A percentile compares a stretch with the other conserved stretches of the same genome.
Conservation (phyloP, 2,113 vertebrate genomes). For the Arvicanthis niloticus region DNA sequence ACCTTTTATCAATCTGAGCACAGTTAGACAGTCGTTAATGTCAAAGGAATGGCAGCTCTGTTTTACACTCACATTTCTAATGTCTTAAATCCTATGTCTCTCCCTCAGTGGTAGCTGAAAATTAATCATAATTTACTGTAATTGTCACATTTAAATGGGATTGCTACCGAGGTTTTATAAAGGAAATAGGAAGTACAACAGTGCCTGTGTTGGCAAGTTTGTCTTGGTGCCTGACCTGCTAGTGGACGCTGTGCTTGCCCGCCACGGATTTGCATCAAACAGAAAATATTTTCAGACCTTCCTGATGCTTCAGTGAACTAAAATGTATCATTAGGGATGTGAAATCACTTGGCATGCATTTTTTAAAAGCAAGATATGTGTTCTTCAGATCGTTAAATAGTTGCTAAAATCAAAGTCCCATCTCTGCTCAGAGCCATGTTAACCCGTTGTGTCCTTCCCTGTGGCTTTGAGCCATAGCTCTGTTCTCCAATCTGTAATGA, state of each 20-base stretch:
- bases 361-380: constrained; percentile 42
- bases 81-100: constrained; percentile 63
- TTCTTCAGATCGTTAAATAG: constrained; percentile 29
- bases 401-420: constrained; percentile 18
- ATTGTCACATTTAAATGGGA: constrained; percentile 60
- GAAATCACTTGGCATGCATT: background rate
- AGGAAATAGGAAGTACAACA: constrained; percentile 20
- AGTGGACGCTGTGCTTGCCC: background rate
- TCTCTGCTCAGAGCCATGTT: background rate
- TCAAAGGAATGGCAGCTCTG: constrained; percentile 32
- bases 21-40: constrained; percentile 51
- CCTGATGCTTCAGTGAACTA: constrained; percentile 47
- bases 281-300: constrained; percentile 32
- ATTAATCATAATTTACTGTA: constrained; percentile 56
- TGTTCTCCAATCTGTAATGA: background rate
- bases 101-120: constrained; percentile 59
- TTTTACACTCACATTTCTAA: constrained; percentile 49
- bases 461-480: background rate
- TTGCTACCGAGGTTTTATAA: background rate
- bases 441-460: background rate
- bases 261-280: background rate
- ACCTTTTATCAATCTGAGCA: constrained; percentile 63
- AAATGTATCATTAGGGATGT: constrained; percentile 23
- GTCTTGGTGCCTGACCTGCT: constrained; percentile 31
- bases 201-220: constrained; percentile 61